Base-by-base conservation (phyloP, 2,113 vertebrate species). In the Eurypyga helias region DNA sequence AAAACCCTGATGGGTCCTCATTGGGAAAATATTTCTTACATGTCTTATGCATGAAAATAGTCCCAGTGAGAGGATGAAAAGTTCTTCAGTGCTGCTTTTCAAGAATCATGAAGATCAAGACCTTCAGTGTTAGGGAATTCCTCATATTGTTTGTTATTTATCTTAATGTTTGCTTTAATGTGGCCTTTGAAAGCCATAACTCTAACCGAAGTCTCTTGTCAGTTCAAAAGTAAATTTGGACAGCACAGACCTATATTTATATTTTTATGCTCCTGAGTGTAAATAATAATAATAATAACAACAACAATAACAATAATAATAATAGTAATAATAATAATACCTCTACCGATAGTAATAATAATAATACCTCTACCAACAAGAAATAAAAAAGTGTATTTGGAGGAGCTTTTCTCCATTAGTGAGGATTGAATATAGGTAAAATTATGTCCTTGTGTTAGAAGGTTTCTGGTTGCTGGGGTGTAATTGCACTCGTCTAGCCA, bases 101-200 rank as follows among this genome's bases (percentile, higher is more conserved):
- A 75, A 67, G 14, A 66, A 29, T 34, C 20, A 25, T 43, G 58
- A 88, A 61, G n/a, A 81, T 46, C 17, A 71, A 88, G 43, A 45
- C 24, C 46, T 78, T 87, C 29, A 60, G 24, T 60, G 15, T 80
- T 34, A 34, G 25, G 3, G 28, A 85, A 61, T 80, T 77, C 26
- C 55, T 90, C 25, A 16, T 60, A 29, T 18, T 86, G 75, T 20
- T 9, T 55, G 48, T 48, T 92, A 34, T 73, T 91, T 83, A 41
- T 45, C 23, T 81, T 86, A 83, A 86, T 90, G 17, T 81, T 90
- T 92, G 67, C 23, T 95, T 77, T 86, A 69, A 70, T 90, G 90
- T 78, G 29, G 6, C 8, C 31, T 87, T 89, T 93, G 91, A 88
- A 94, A 82, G 36, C 66, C n/a, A 17, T 67, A 85, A 87, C 54